Evolutionary conservation across 2,888 invertebrate species (phyloP).

Genomic region (Prosapia bicincta): DNA sequence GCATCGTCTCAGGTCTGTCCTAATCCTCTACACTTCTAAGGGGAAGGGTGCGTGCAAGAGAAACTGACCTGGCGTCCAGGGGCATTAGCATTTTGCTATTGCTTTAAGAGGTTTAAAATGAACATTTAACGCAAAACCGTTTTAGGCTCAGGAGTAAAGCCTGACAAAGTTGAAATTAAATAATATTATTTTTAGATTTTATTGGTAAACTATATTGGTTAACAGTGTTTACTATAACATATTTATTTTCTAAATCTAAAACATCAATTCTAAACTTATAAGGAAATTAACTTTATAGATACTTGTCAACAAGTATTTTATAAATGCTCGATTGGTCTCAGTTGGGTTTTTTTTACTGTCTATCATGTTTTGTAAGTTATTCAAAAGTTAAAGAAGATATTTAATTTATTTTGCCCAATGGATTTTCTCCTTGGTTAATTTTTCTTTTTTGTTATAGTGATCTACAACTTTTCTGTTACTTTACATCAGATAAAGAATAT

Average conservation of each 20-base stretch:
- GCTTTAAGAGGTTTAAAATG: too few relatives aligned
- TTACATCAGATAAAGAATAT: neutral
- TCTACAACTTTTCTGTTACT: neutral
- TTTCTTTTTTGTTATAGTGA: neutral
- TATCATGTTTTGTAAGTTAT: neutral
- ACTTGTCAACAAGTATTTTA: neutral
- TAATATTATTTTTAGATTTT: neutral
- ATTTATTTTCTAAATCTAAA: neutral
- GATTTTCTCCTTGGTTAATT: neutral
- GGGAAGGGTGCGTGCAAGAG: too few relatives aligned
- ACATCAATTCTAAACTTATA: neutral
- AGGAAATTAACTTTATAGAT: neutral
- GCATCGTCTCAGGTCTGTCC: too few relatives aligned
- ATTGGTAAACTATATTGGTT: neutral
- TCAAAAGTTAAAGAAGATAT: too few relatives aligned
- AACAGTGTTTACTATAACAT: neutral
- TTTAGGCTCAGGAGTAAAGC: neutral
- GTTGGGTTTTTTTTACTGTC: neutral
- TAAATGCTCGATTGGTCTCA: neutral
- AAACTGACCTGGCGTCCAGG: too few relatives aligned
- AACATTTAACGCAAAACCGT: neutral
- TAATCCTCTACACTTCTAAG: too few relatives aligned
- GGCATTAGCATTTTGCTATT: too few relatives aligned
- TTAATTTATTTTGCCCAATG: neutral
- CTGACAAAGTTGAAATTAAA: neutral